Evolutionary conservation across 2,113 vertebrate genomes (phyloP).

Genomic region (Naja naja): DNA sequence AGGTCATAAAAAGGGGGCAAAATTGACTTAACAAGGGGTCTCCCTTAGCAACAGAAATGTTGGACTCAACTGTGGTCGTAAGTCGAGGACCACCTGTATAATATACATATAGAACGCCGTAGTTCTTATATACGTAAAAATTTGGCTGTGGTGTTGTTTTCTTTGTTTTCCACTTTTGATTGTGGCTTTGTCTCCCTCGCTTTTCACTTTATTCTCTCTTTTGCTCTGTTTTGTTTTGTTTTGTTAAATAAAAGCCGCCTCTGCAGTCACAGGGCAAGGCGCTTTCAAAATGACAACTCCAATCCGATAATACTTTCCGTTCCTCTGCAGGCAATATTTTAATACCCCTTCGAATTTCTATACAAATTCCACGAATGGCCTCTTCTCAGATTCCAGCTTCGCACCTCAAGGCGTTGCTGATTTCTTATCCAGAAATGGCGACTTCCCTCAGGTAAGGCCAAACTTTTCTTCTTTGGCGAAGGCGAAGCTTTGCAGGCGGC

Average conservation of each 20-base stretch:
- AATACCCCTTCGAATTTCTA: constrained; percentile 56
- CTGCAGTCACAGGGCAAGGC: neutral
- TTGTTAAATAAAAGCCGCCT: neutral
- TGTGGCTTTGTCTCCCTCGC: neutral
- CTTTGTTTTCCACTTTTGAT: neutral
- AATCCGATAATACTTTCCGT: neutral
- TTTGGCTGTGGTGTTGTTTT: neutral
- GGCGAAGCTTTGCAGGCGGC: neutral
- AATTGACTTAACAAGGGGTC: neutral
- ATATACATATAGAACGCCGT: neutral
- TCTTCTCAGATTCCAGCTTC: constrained; percentile 62
- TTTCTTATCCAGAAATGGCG: constrained; percentile 66
- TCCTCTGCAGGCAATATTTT: constrained; percentile 62
- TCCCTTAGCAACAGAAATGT: neutral
- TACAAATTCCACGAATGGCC: constrained; percentile 48
- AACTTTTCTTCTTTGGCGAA: neutral
- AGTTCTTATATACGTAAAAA: neutral
- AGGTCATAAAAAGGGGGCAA: neutral
- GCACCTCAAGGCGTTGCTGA: constrained; percentile 48
- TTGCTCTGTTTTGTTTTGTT: neutral
- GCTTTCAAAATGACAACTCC: neutral
- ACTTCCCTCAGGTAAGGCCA: constrained; percentile 71
- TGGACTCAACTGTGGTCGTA: neutral
- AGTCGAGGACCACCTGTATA: neutral
- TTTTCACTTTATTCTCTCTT: neutral